Conservation (phyloP, 2,113 vertebrate genomes). For the Athene noctua region DNA sequence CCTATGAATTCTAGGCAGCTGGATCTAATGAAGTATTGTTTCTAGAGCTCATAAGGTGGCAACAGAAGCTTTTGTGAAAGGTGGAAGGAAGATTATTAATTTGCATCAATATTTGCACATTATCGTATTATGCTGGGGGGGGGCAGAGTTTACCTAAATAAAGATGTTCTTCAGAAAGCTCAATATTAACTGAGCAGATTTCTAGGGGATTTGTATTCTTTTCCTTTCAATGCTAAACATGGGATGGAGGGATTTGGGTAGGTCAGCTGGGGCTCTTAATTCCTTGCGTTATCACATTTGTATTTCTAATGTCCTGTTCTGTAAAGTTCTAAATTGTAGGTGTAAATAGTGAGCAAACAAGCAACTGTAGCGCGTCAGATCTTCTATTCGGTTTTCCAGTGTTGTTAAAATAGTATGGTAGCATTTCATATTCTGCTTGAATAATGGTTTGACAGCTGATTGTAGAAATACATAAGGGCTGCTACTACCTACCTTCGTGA, state of each 20-base stretch:
- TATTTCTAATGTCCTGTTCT: neutral
- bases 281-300: neutral
- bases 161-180: neutral
- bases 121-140: neutral
- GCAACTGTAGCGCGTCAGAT: neutral
- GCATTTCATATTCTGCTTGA: neutral
- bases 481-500: neutral
- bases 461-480: neutral
- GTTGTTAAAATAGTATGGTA: neutral
- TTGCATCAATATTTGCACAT: neutral
- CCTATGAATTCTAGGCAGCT: neutral
- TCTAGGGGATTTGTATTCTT: neutral
- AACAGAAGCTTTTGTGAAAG: neutral
- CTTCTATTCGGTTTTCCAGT: neutral
- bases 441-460: neutral
- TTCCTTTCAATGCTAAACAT: neutral
- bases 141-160: neutral
- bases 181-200: neutral
- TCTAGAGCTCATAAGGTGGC: neutral
- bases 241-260: neutral
- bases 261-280: neutral
- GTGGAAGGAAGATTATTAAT: neutral
- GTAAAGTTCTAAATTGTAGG: neutral
- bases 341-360: neutral
- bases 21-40: neutral